A percentile compares a stretch with the other conserved stretches of the same genome.
These are phyloP conservation scores for Steinernema carpocapsae DNA, from an alignment of 2,888 invertebrate species.

Conservation along the genomic window DNA sequence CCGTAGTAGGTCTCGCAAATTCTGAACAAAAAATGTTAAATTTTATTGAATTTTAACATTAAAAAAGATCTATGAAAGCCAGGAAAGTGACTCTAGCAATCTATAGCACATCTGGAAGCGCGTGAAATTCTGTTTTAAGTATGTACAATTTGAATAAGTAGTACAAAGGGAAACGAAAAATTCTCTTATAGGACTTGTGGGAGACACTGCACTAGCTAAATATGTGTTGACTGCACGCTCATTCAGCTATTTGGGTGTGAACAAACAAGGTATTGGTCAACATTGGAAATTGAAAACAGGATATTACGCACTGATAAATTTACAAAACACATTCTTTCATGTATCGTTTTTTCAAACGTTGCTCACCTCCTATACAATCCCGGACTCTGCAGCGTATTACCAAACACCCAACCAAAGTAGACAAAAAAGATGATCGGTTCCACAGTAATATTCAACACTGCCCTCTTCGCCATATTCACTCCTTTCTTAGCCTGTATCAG, in stretches of 20 bases:
- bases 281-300: no score
- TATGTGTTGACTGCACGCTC: no score
- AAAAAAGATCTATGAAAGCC: no score
- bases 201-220: no score
- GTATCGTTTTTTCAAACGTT: not conserved
- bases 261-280: no score
- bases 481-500: not conserved
- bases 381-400: slow-evolving; percentile 53
- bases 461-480: not conserved
- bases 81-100: no score
- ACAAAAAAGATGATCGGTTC: slow-evolving; percentile 52
- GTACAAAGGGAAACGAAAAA: no score
- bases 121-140: not conserved
- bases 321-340: not conserved
- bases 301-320: no score
- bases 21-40: slow-evolving; percentile 37
- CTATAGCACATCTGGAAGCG: no score
- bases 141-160: slow-evolving; percentile 5
- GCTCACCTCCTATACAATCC: slow-evolving; percentile 47
- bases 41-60: no score
- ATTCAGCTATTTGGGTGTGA: no score
- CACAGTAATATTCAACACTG: slow-evolving; percentile 39
- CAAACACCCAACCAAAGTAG: slow-evolving; percentile 56
- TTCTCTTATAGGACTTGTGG: no score
- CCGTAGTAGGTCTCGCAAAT: slow-evolving; percentile 52